These are phyloP conservation scores for Ectemnius continuus DNA, from an alignment of 2,888 invertebrate genomes.

Conservation along the genomic window DNA sequence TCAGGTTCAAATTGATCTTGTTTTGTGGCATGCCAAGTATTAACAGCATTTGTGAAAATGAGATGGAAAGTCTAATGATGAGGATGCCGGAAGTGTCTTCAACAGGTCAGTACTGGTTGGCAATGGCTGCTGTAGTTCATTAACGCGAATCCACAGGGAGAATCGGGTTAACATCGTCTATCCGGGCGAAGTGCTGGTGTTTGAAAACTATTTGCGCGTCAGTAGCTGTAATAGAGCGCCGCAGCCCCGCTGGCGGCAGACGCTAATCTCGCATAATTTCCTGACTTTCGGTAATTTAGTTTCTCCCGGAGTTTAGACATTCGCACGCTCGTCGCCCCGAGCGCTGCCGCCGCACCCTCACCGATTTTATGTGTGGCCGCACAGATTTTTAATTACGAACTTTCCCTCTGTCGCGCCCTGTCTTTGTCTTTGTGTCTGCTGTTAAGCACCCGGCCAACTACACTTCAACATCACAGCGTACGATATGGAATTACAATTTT, in stretches of 20 bases:
- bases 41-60: too few species aligned
- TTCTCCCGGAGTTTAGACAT: neutral
- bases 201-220: conserved; percentile 8
- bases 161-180: neutral
- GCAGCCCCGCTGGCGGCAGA: neutral
- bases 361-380: conserved; percentile 11
- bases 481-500: too few species aligned
- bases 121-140: neutral
- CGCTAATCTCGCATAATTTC: conserved; percentile 22
- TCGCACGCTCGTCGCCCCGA: neutral
- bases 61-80: too few species aligned
- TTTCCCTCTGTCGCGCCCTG: neutral
- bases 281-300: neutral
- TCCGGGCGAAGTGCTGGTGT: neutral
- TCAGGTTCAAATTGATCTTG: too few species aligned
- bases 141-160: neutral
- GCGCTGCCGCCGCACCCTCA: neutral
- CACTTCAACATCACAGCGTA: too few species aligned
- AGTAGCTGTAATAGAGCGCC: neutral
- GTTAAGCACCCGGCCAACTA: too few species aligned
- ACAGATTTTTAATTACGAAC: conserved; percentile 38
- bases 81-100: too few species aligned
- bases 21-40: too few species aligned
- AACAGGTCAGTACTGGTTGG: too few species aligned
- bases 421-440: too few species aligned